phyloP scores from a whole-genome alignment of 2,888 invertebrate genomes.

The Xylocampa areola region DNA sequence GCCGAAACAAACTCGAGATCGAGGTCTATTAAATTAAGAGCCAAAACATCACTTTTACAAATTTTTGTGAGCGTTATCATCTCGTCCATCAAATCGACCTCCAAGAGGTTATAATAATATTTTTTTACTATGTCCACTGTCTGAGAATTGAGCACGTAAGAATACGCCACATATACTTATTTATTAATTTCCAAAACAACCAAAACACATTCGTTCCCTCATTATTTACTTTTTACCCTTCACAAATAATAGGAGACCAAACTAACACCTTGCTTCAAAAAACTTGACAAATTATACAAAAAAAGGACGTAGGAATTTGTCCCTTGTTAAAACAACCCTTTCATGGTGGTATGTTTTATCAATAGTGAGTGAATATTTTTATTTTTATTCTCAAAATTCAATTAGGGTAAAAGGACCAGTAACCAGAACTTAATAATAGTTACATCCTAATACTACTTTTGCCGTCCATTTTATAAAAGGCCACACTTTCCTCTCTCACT shows the following conservation, averaged over 20 bases:
- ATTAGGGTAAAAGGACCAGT: conserved; percentile 17
- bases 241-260: conserved; percentile 28
- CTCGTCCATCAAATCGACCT: too few species aligned
- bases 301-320: conserved; percentile 67
- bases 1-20: too few species aligned
- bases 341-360: conserved; percentile 51
- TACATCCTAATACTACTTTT: too few species aligned
- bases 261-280: conserved; percentile 58
- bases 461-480: too few species aligned
- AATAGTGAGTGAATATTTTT: conserved; percentile 27
- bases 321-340: conserved; percentile 65
- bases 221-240: conserved; percentile 32
- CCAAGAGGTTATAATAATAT: too few species aligned
- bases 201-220: conserved; percentile 1
- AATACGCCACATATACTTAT: background rate
- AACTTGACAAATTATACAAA: conserved; percentile 74
- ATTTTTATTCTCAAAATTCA: conserved; percentile 45
- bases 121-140: too few species aligned
- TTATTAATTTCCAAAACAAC: conserved; percentile 21
- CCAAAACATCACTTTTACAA: too few species aligned
- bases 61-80: too few species aligned
- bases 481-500: too few species aligned
- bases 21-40: too few species aligned
- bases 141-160: background rate
- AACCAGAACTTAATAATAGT: background rate